Percentiles rank a stretch among this genome's conserved stretches.
These are phyloP conservation scores for Thelaira solivaga DNA, from an alignment of 2,888 invertebrate genomes.

Conservation along the genomic window DNA sequence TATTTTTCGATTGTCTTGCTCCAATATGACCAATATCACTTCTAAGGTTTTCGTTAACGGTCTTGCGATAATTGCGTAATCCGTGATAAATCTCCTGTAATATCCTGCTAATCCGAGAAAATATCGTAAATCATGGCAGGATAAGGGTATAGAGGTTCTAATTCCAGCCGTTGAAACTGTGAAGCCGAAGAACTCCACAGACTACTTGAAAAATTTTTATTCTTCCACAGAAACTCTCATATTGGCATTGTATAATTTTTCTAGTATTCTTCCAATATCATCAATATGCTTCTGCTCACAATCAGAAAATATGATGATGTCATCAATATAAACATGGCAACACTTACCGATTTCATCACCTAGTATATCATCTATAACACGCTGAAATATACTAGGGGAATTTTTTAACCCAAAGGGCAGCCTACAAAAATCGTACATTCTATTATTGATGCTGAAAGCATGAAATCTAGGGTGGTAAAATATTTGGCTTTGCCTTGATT, in stretches of 20 bases:
- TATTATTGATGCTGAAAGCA: background rate
- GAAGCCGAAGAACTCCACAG: constrained; percentile 70
- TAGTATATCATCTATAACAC: background rate
- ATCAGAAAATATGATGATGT: background rate
- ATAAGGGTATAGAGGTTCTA: constrained; percentile 26
- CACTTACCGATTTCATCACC: background rate
- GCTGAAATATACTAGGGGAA: background rate
- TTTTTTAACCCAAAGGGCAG: background rate
- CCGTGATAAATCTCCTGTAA: constrained; percentile 38
- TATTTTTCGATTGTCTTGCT: constrained; percentile 33
- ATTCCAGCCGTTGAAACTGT: constrained; percentile 63
- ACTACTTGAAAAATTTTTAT: constrained; percentile 64
- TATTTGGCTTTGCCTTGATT: constrained; percentile 27
- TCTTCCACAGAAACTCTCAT: constrained; percentile 43
- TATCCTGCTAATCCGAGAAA: constrained; percentile 43
- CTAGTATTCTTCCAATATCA: constrained; percentile 31
- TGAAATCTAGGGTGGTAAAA: constrained; percentile 37
- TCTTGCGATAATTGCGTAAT: constrained; percentile 38
- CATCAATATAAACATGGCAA: background rate
- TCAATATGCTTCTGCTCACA: constrained; percentile 25
- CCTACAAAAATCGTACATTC: background rate
- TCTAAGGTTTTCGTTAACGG: constrained; percentile 31
- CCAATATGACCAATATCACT: constrained; percentile 50
- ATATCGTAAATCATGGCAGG: constrained; percentile 14
- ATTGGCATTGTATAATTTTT: background rate